These are phyloP conservation scores for Brenthis daphne DNA, from an alignment of 2,888 invertebrate species.

Conservation along the genomic window DNA sequence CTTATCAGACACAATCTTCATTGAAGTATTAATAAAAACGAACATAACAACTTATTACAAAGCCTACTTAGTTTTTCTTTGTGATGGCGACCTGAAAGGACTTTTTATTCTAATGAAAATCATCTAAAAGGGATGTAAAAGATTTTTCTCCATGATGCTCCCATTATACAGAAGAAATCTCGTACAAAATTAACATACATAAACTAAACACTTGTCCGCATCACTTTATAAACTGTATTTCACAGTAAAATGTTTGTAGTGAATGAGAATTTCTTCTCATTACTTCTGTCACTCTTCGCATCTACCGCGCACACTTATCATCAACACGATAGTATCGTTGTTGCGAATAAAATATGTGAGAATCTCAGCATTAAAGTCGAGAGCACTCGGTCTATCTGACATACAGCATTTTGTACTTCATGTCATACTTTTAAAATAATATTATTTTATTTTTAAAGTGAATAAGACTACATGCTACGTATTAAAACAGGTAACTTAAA, in stretches of 20 bases:
- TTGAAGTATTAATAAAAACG: constrained; percentile 27
- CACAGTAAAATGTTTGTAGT: constrained; percentile 40
- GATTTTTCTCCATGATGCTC: constrained; percentile 25
- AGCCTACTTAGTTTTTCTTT: constrained; percentile 30
- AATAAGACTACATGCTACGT: neutral
- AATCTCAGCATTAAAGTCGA: constrained; percentile 39
- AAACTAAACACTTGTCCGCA: constrained; percentile 39
- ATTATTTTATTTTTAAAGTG: constrained; percentile 17
- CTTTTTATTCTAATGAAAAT: constrained; percentile 31
- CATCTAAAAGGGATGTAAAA: constrained; percentile 27
- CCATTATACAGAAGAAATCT: constrained; percentile 28
- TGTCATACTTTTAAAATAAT: constrained; percentile 22
- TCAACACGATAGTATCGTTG: constrained; percentile 43
- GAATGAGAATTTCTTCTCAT: constrained; percentile 44
- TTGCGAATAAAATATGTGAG: constrained; percentile 44
- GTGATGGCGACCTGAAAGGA: constrained; percentile 31
- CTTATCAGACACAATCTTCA: constrained; percentile 19
- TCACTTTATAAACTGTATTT: constrained; percentile 35
- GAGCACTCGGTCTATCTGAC: constrained; percentile 30
- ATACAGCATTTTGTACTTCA: constrained; percentile 25
- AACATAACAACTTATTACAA: constrained; percentile 31
- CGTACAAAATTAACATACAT: constrained; percentile 32
- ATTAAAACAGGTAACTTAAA: constrained; percentile 1
- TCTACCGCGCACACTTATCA: constrained; percentile 43
- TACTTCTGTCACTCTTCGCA: constrained; percentile 42